phyloP scores from a whole-genome alignment of 2,888 invertebrate genomes.

The Trissolcus brochymenae region DNA sequence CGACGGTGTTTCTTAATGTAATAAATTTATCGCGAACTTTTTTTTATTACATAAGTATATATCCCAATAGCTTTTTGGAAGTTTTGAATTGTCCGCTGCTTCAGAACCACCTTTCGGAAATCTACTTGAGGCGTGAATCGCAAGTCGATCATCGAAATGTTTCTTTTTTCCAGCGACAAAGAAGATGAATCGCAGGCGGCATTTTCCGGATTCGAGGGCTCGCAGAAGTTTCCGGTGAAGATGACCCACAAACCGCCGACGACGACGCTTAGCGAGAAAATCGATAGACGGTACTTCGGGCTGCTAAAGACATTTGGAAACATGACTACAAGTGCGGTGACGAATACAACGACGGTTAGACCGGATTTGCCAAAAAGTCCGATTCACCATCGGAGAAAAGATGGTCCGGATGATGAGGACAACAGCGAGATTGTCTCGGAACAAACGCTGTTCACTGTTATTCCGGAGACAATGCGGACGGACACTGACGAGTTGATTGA shows the following conservation, averaged over 20 bases:
- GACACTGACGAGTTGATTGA: conserved; percentile 22
- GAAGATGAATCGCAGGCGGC: background rate
- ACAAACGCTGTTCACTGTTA: conserved; percentile 15
- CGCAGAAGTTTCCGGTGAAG: conserved; percentile 66
- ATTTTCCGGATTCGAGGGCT: conserved; percentile 67
- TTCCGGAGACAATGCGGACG: conserved; percentile 6
- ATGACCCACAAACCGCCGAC: conserved; percentile 61
- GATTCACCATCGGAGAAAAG: conserved; percentile 61
- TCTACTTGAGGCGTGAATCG: no score
- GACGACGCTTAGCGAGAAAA: conserved; percentile 65
- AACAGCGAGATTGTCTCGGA: conserved; percentile 11
- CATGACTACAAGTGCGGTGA: conserved; percentile 28
- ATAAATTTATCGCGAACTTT: no score
- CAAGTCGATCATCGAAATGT: background rate
- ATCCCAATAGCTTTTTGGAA: background rate
- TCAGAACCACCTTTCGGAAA: no score
- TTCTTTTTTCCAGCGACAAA: background rate
- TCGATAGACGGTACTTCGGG: conserved; percentile 71
- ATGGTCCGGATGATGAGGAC: conserved; percentile 21
- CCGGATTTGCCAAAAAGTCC: conserved; percentile 66
- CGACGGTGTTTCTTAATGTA: no score
- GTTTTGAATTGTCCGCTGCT: background rate
- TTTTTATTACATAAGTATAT: background rate
- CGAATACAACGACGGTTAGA: conserved; percentile 31
- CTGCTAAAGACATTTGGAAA: conserved; percentile 63